Base-by-base conservation (phyloP, 2,888 invertebrate genomes). In the Tholera decimalis region DNA sequence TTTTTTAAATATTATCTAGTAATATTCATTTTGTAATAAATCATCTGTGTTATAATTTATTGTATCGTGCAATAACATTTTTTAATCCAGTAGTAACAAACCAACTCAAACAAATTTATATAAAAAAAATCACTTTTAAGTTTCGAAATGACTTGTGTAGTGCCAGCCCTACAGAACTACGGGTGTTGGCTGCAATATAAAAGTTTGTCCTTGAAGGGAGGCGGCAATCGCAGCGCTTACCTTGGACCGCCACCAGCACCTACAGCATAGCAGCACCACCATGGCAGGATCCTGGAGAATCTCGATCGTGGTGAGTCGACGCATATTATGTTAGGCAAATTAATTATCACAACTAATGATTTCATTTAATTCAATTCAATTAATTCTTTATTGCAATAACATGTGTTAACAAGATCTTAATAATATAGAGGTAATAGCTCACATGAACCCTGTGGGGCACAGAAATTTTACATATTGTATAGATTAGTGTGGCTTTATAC, bases 201-300 rank as follows among this genome's bases (percentile, higher is more conserved):
- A 94, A 88, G 88, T 72, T 75, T 88, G 89, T 90, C 92, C 91
- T 91, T 92, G 90, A 77, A 71, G 64, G 30, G 53, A 74, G 80
- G 69, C 83, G 80, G 75, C 88, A 92, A 91, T 87, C 84, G 82
- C 68, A 75, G 72, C 44, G 70, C 57, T 77, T 46, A 51, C 73
- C 75, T 79, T 72, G 71, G 60, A 73, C 50, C 77, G 49, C 56
- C 53, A 59, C 35, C 65, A 55, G 71, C 55, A 70, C 41, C 41
- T 15, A 0, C 44, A 57, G 53, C n/a, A n/a, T 35, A n/a, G 33
- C 22, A 28, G 43, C 37, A 68, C 64, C 81, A 86, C 79, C 79
- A 94, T 93, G 94, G 88, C 85, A 58, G 85, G 84, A 80, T 83
- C 71, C 37, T 73, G 82, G 63, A 83, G 63, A 39, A 79, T 86